Base-by-base conservation (phyloP, 2,113 vertebrate genomes). In the Chaenocephalus aceratus region DNA sequence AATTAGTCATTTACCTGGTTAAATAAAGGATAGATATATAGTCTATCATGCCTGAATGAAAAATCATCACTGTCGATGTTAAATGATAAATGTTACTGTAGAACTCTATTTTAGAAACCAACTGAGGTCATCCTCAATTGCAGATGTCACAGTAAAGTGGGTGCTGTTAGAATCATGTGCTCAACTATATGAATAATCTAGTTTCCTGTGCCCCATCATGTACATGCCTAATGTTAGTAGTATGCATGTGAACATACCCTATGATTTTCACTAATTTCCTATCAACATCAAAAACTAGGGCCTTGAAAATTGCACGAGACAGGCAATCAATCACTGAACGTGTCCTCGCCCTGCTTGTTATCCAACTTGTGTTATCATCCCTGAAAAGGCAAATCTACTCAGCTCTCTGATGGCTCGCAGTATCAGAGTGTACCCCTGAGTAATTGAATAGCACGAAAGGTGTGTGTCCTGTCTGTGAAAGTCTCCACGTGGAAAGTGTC, bases 361-460 rank as follows among this genome's bases (percentile, higher is more conserved):
- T 61, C 70, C 16, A 72, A 21, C 53, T 71, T 59, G 1, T 45
- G 11, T 34, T 21, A 57, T 79, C 71, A 12, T 48, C 21, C 26
- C 59, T 49, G 34, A 21, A 48, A 77, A 85, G 76, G 63, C 46
- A 81, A 86, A 83, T 74, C 59, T 44, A n/a, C 60, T 72, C 18
- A 12, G 52, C 75, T 72, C 30, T 57, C n/a, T 12, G 72, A 82
- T 41, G 26, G 59, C 1, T 6, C 11, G 45, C 23, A 5, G 60
- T 45, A 34, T 83, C 61, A 60, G 21, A 70, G 18, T n/a, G 6
- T 81, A 79, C 81, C 83, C 57, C 74, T 7, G 52, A 46, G 72
- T 84, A 73, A 76, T 65, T 75, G 66, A 82, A 79, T 48, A 74
- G 63, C 7, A 6, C 41, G 72, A 48, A 72, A 79, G 58, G 72